A percentile compares a stretch with the other conserved stretches of the same genome.
Conservation (phyloP, 2,888 invertebrate species). For the Panopea generosa region DNA sequence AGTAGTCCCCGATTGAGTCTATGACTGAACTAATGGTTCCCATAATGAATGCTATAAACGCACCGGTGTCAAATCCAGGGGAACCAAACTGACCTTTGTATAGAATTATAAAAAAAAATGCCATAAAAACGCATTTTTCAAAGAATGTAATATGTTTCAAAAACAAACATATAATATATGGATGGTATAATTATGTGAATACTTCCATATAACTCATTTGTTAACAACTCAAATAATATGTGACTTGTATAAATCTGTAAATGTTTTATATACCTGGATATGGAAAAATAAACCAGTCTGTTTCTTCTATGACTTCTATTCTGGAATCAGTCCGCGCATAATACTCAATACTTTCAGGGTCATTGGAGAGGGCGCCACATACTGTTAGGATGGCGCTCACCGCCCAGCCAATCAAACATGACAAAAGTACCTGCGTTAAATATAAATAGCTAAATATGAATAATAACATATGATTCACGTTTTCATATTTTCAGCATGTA, state of each 20-base stretch:
- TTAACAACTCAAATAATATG: background rate
- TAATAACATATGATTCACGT: no score
- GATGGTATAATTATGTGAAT: no score
- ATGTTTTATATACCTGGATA: conserved; percentile 89
- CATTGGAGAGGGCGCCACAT: conserved; percentile 82
- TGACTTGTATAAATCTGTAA: no score
- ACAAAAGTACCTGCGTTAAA: conserved; percentile 63
- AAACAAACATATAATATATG: no score
- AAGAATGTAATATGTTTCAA: no score
- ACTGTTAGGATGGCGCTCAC: conserved; percentile 63
- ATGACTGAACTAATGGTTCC: conserved; percentile 70
- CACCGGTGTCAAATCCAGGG: conserved; percentile 60
- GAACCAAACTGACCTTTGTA: conserved; percentile 73
- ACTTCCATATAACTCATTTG: background rate
- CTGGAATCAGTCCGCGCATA: conserved; percentile 68
- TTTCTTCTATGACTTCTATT: conserved; percentile 47
- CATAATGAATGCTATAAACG: conserved; percentile 67
- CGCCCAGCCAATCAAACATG: conserved; percentile 59
- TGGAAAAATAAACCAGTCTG: conserved; percentile 78
- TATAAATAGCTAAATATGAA: no score
- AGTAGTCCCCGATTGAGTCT: conserved; percentile 91
- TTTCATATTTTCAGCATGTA: no score
- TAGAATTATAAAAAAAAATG: no score
- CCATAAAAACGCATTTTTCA: no score
- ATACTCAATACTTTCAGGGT: conserved; percentile 71